Base-by-base conservation (phyloP, 2,888 invertebrate genomes). In the Ophion ellenae region DNA sequence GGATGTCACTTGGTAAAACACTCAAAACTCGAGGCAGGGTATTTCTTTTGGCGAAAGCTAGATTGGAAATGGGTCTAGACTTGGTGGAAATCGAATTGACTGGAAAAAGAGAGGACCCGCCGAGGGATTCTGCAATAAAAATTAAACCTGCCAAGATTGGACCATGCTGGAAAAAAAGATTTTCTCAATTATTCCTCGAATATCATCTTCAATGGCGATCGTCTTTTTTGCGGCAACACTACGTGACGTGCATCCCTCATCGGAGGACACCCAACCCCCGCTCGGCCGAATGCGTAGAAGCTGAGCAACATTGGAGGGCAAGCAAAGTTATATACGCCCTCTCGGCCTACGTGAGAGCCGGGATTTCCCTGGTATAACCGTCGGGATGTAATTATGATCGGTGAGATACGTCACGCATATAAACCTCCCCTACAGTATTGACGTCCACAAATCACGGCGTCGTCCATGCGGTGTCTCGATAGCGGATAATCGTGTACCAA, bases 321-420 rank as follows among this genome's bases (percentile, higher is more conserved):
- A 45, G 11, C 14, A 57, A 10, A 69, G 66, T 47, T 4, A 53
- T 63, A 83, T 47, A 63, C 79, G 73, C 20, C 40, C 61, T 28
- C 28, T 45, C 40, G 71, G 59, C 67, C 47, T 81, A 78, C 63
- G 85, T 80, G 77, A 81, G 76, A 77, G 86, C 81, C 85, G 84
- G 90, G 88, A 90, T 91, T 90, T 91, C 88, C 85, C 88, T 45
- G 69, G 69, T 75, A 92, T 92, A 93, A 92, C 93, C 81, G 53
- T 64, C 76, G 90, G 93, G 93, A 93, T 93, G 93, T 94, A 94
- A 94, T 94, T 94, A 94, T 94, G 94, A 94, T 94, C 93, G 92
- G 94, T 93, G 93, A 93, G 94, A 94, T 94, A 94, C 93, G 93
- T 94, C 94, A 94, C 92, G 93, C 90, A 90, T 92, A 91, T 75